Evolutionary conservation across 2,888 invertebrate species (phyloP), one percentile per base, ranked within the genome.

Genomic region (Synanthedon tipuliformis): DNA sequence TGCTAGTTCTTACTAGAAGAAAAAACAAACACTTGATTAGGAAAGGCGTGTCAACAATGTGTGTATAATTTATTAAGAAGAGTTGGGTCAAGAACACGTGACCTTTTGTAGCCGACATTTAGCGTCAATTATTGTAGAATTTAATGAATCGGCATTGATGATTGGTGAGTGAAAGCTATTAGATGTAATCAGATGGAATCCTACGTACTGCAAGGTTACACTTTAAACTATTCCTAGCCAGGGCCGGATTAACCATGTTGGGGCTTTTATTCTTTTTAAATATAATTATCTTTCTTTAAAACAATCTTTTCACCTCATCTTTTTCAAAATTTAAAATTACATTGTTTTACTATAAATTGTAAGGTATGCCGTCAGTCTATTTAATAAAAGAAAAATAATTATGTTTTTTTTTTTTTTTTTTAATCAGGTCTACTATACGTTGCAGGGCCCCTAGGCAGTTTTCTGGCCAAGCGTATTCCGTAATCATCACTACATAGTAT

Each of bases 111-210:
- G 68, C 68, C 62, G 69, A 76, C 50, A 75, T 78, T 78, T 75
- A 76, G 71, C 72, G 73, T 81, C 80, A 79, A 80, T 84, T 82
- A 80, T 70, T 34, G 34, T 34, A 74, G 65, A 75, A 75, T 73
- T 71, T 77, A 81, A 80, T 80, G 78, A 83, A 75, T 80, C 75
- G 68, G 65, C 67, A 70, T 70, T 66, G 72, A 65, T 58, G 65
- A 72, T 69, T 60, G 61, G 62, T 66, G 59, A 75, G 83, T 77
- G 85, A 85, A 85, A 85, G 84, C 70, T 68, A 59, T 68, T 59
- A 72, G 74, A 75, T 73, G 64, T 68, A 78, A 83, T 78, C 78
- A 58, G 66, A 59, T 62, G 68, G 68, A 73, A 74, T 73, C 66
- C 65, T 16, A 23, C 13, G 13, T 16, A 49, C 10, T 16, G 16